These are phyloP conservation scores for Cryptocephalus primarius DNA, from an alignment of 2,888 invertebrate species.

Conservation along the genomic window DNA sequence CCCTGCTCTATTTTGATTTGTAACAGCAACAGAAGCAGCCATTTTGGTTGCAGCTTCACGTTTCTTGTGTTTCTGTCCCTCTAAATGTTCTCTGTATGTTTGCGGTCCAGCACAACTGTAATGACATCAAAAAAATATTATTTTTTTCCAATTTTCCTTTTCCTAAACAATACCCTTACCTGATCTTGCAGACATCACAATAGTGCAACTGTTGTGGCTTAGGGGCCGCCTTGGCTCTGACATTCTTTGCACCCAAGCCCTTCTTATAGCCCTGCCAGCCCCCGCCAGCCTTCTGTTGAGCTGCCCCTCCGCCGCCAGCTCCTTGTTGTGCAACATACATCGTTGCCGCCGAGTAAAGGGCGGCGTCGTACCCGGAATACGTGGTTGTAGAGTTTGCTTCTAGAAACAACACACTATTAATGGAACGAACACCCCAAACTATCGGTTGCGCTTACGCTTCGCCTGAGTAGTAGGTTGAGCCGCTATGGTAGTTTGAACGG, in stretches of 20 bases:
- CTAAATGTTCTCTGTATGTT: constrained; percentile 92
- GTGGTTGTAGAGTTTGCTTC: constrained; percentile 54
- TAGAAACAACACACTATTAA: constrained; percentile 3
- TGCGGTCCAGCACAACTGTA: constrained; percentile 38
- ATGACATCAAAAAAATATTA: background rate
- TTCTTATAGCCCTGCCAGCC: constrained; percentile 55
- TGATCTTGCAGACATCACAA: constrained; percentile 98
- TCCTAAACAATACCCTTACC: constrained; percentile 41
- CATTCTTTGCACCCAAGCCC: constrained; percentile 47
- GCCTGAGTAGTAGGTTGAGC: constrained; percentile 44
- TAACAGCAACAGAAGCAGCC: constrained; percentile 51
- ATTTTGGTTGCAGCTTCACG: constrained; percentile 81
- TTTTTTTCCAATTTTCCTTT: background rate
- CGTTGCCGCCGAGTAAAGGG: constrained; percentile 89
- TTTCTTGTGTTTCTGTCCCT: constrained; percentile 98
- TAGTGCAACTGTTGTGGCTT: constrained; percentile 92
- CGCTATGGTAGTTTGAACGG: constrained; percentile 46
- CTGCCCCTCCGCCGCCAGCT: constrained; percentile 31
- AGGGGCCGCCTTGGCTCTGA: constrained; percentile 69
- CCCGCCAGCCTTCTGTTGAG: constrained; percentile 44
- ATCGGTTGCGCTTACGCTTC: constrained; percentile 44
- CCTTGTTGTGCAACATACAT: constrained; percentile 85
- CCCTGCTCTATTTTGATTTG: constrained; percentile 50
- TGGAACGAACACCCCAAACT: background rate
- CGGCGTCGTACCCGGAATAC: constrained; percentile 86